Evolutionary conservation across 2,888 invertebrate genomes (phyloP).

Genomic region (Brenthis ino): DNA sequence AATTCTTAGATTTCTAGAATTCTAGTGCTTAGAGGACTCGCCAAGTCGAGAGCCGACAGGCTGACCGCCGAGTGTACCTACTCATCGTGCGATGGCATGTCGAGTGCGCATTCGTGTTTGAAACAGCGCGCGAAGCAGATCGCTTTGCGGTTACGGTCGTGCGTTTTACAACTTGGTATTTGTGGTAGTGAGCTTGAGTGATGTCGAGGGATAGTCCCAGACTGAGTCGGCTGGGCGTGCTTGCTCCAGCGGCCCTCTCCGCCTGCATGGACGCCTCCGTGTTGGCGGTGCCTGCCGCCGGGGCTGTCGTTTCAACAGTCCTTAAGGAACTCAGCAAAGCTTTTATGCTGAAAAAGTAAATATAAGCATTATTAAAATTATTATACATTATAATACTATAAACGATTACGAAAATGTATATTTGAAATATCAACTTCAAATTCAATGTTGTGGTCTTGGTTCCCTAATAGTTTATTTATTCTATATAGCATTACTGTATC

Average conservation of each 20-base stretch:
- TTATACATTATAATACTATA: neutral
- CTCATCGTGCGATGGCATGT: constrained; percentile 14
- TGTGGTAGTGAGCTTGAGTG: constrained; percentile 45
- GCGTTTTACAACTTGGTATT: constrained; percentile 45
- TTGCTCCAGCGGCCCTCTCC: constrained; percentile 73
- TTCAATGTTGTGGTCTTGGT: no score
- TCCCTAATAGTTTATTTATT: no score
- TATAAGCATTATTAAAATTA: constrained; percentile 25
- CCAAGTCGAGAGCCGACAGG: constrained; percentile 9
- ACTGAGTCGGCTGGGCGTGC: constrained; percentile 68
- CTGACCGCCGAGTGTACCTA: neutral
- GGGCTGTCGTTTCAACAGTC: constrained; percentile 74
- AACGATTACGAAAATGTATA: neutral
- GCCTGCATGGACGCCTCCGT: constrained; percentile 77
- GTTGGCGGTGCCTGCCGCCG: constrained; percentile 74
- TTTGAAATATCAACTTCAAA: neutral
- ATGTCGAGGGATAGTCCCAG: constrained; percentile 68
- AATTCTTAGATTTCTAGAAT: constrained; percentile 6
- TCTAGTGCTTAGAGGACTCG: constrained; percentile 9
- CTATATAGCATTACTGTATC: no score
- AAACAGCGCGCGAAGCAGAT: constrained; percentile 74
- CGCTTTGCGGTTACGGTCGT: constrained; percentile 73
- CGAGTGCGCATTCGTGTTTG: constrained; percentile 58
- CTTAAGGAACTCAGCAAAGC: constrained; percentile 77
- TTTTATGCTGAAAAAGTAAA: constrained; percentile 78